Evolutionary conservation across 2,113 vertebrate genomes (phyloP).

Genomic region (Albula glossodonta): DNA sequence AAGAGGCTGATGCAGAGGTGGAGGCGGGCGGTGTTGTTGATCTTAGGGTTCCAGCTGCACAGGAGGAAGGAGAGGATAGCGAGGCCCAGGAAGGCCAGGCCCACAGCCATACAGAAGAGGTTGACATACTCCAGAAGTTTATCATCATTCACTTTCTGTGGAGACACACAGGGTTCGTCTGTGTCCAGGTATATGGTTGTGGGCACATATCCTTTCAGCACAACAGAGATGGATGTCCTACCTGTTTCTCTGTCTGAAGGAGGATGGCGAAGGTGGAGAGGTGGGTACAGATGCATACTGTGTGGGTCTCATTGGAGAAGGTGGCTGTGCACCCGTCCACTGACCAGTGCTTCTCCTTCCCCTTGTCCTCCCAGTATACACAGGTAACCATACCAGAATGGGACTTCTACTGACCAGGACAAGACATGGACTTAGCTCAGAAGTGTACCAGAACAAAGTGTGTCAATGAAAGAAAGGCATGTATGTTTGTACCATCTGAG

Average conservation of each 20-base stretch:
- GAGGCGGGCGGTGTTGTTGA: slow-evolving; percentile 77
- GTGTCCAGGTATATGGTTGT: background rate
- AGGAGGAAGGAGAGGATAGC: slow-evolving; percentile 78
- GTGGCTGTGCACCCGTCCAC: slow-evolving; percentile 57
- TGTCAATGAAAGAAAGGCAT: background rate
- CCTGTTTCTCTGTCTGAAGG: slow-evolving; percentile 61
- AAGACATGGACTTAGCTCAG: background rate
- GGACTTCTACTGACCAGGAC: slow-evolving; percentile 30
- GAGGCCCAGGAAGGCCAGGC: slow-evolving; percentile 69
- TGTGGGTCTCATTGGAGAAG: slow-evolving; percentile 46
- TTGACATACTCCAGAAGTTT: slow-evolving; percentile 64
- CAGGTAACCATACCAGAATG: slow-evolving; percentile 57
- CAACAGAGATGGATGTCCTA: slow-evolving; percentile 37
- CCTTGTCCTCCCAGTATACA: slow-evolving; percentile 63
- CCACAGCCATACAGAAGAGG: slow-evolving; percentile 66
- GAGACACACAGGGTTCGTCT: background rate
- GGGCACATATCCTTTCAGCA: background rate
- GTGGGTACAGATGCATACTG: slow-evolving; percentile 65
- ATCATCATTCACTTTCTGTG: background rate
- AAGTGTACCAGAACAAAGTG: background rate
- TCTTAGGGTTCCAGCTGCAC: slow-evolving; percentile 74
- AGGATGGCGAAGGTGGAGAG: slow-evolving; percentile 74
- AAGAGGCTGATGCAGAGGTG: slow-evolving; percentile 74
- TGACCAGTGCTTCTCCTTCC: slow-evolving; percentile 56
- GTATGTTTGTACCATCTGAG: background rate